Evolutionary conservation across 2,797 vertebrate species (phyloP).

Genomic region (Pangasius larnaudii): DNA sequence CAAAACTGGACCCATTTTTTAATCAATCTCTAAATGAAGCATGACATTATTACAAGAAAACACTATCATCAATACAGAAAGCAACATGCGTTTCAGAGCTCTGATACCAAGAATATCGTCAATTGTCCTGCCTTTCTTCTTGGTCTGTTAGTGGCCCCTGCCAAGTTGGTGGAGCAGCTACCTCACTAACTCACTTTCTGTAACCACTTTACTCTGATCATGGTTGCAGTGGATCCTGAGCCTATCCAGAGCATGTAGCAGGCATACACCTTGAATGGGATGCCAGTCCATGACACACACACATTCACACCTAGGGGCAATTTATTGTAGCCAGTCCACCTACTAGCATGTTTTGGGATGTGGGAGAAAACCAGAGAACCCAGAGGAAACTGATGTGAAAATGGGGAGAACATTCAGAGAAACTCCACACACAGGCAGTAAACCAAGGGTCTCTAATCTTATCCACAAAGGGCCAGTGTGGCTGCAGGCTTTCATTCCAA

Average conservation of each 20-base stretch:
- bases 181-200: not conserved
- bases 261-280: not conserved
- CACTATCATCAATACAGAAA: not conserved
- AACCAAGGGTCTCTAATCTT: not conserved
- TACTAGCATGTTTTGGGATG: not conserved
- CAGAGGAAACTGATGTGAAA: not conserved
- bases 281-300: not conserved
- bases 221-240: not conserved
- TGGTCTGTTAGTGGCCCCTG: not conserved
- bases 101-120: not conserved
- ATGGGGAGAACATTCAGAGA: not conserved
- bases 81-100: not conserved
- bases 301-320: not conserved
- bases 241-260: not conserved
- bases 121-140: not conserved
- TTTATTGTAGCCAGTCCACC: not conserved
- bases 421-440: not conserved
- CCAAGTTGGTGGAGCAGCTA: not conserved
- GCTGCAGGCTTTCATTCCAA: not conserved
- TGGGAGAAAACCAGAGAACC: not conserved
- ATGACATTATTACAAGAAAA: not conserved
- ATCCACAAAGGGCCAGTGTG: not conserved
- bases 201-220: not conserved
- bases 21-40: not conserved
- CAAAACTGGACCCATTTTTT: not conserved